Evolutionary conservation across 2,888 invertebrate species (phyloP), one percentile per base, ranked within the genome.

Genomic region (Chalcosyrphus nemorum): DNA sequence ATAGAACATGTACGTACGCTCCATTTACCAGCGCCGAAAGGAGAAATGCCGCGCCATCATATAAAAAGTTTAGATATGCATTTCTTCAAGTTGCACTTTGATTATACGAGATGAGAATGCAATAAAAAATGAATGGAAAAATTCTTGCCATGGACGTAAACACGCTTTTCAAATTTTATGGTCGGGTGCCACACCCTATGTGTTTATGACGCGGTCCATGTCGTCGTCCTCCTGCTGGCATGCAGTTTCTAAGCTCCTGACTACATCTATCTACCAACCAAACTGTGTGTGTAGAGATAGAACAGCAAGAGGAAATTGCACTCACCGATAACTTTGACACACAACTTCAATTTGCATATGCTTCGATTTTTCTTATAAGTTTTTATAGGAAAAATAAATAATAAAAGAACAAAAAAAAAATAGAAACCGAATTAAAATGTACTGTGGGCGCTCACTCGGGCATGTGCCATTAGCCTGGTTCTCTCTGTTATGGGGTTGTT

Each of bases 311-410:
- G 52, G 21, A 80, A 74, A 80, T 80, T 80, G 74, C 80, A 66
- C 74, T 74, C 54, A 74, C 35, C 80, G 45, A 74, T 81, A 68
- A 63, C 68, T 81, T 75, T 75, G 74, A 68, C 66, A 74, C 54
- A 80, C 29, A 75, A 68, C 74, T 61, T 61, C 52, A 56, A 81
- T 75, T 80, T 75, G 68, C 80, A 75, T 81, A 68, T 81, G 68
- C 75, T 81, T 68, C 75, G 59, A 68, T 68, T 47, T 59, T 43
- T 61, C 38, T 35, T 68, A 50, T 43, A 59, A 59, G 9, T 59
- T 66, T 66, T 59, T 45, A 19, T 27, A 47, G 15, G 3, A 54
- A 11, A 41, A 17, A 29, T 15, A 54, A 63, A 32, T 35, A 11
- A 41, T 24, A 17, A 41, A 29, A 24, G 24, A n/a, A 57, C 17